Evolutionary conservation across 2,888 invertebrate species (phyloP).

Genomic region (Patella pellucida): DNA sequence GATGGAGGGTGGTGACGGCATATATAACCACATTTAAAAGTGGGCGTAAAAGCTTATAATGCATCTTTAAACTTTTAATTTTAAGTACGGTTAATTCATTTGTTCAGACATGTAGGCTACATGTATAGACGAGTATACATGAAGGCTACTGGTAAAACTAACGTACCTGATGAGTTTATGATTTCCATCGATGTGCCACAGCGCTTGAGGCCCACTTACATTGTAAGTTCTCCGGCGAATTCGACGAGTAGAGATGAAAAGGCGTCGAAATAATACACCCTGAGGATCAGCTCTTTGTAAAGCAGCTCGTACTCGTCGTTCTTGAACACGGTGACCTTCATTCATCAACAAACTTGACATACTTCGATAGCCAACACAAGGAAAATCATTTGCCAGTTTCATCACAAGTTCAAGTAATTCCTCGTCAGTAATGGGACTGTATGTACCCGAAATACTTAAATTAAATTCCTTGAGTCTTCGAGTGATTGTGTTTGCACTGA

Average conservation of each 20-base stretch:
- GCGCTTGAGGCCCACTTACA: constrained; percentile 25
- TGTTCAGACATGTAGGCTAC: too few species aligned
- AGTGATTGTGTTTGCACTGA: neutral
- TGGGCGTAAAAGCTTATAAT: too few species aligned
- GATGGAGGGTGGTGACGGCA: too few species aligned
- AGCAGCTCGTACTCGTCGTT: neutral
- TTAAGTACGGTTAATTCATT: too few species aligned
- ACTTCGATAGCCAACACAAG: neutral
- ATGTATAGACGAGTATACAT: too few species aligned
- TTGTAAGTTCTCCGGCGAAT: constrained; percentile 24
- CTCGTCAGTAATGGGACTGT: constrained; percentile 1
- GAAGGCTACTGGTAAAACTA: too few species aligned
- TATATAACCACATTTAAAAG: too few species aligned
- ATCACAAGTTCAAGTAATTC: too few species aligned
- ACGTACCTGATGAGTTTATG: constrained; percentile 16
- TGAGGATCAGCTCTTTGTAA: constrained; percentile 23
- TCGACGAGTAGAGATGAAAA: constrained; percentile 13
- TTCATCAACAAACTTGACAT: neutral
- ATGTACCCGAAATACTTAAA: constrained; percentile 2
- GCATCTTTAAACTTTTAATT: too few species aligned
- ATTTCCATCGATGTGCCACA: constrained; percentile 20
- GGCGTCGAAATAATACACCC: constrained; percentile 19
- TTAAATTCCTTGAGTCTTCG: neutral
- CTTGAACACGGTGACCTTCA: neutral
- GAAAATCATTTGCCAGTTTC: neutral